Conservation (phyloP, 2,113 vertebrate genomes). For the Lichenostomus cassidix region DNA sequence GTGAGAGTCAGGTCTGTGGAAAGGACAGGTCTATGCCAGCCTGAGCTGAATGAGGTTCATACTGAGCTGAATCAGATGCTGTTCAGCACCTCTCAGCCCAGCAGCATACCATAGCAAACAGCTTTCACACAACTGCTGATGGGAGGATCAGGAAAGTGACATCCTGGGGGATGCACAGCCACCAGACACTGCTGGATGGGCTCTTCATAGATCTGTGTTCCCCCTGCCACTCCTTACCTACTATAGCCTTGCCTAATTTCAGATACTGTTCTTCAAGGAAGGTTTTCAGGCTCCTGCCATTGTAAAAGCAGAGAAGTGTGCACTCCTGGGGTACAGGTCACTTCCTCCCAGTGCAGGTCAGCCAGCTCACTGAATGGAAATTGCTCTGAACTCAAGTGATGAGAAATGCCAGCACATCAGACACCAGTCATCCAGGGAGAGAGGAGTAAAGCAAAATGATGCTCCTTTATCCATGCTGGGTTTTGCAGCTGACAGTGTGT, state of each 20-base stretch:
- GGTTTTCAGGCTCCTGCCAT: neutral
- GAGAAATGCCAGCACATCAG: neutral
- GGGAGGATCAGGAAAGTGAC: neutral
- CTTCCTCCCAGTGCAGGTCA: neutral
- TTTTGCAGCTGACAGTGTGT: neutral
- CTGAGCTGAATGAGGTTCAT: neutral
- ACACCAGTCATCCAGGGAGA: neutral
- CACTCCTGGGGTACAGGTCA: neutral
- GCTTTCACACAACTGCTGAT: neutral
- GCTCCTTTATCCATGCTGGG: neutral
- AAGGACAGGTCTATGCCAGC: neutral
- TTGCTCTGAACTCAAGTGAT: neutral
- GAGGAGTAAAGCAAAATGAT: neutral
- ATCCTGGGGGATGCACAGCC: neutral
- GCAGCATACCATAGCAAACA: neutral
- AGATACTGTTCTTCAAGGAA: neutral
- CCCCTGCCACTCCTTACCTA: rapidly evolving
- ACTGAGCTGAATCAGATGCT: neutral
- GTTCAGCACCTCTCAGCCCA: neutral
- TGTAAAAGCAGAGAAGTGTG: neutral
- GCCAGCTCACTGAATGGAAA: neutral
- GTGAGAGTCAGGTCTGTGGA: rapidly evolving
- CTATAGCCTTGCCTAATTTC: neutral
- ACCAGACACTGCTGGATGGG: neutral
- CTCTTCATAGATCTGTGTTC: neutral